Base-by-base conservation (phyloP, 2,113 vertebrate genomes). In the Gymnorhina tibicen region DNA sequence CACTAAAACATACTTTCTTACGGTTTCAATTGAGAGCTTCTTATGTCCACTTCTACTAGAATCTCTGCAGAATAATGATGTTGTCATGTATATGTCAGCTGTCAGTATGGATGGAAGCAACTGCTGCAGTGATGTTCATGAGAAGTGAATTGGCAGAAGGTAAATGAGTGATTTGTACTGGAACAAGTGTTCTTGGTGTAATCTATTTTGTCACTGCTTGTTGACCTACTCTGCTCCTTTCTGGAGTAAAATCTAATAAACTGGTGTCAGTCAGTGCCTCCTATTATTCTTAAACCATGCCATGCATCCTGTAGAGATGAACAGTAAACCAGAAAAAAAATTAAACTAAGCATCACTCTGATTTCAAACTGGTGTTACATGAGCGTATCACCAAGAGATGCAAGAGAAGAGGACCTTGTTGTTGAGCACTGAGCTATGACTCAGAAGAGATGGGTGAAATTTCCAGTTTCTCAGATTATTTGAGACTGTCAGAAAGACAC, bases 121-220 rank as follows among this genome's bases (percentile, higher is more conserved):
- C 52, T 59, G 17, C 55, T 66, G 60, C 28, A 26, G 26, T 87
- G 78, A 85, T 7, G 3, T 20, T 92, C 32, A 58, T 62, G 49
- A 95, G 77, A 96, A 87, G 46, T 56, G 46, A 97, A 86, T 58
- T 84, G 74, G 64, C 46, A 91, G 84, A 94, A 49, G 58, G 56
- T 73, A 46, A 73, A 89, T 84, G 46, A 81, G 72, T 50, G 27
- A 78, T 77, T 42, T 73, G 28, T 72, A 75, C 44, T 66, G 49
- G 41, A 50, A 84, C 46, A 75, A 92, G 26, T 44, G 24, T 13
- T 93, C 94, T 76, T 88, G 52, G 49, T 80, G 47, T 85, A 70
- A 52, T 85, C 49, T 72, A 11, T 24, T 50, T 78, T 68, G 74
- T 68, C 59, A 50, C 49, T 87, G 50, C 24, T 91, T 76, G 68